phyloP scores from a whole-genome alignment of 2,888 invertebrate genomes.

The Diarsia dahlii region DNA sequence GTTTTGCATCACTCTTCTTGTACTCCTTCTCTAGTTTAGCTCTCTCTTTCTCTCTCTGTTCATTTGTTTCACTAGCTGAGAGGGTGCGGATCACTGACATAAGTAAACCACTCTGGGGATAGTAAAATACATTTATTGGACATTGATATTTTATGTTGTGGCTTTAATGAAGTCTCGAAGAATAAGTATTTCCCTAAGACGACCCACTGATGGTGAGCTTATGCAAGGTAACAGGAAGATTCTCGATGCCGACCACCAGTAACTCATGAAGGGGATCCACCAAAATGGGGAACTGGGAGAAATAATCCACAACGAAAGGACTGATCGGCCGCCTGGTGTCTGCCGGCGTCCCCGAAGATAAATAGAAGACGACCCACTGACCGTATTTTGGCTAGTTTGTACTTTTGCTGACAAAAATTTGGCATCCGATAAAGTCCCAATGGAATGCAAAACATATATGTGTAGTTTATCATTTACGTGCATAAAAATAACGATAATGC shows the following conservation, averaged over 20 bases:
- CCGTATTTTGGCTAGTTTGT: background rate
- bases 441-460: background rate
- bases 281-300: too few relatives aligned
- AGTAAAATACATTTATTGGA: background rate
- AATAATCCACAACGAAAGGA: too few relatives aligned
- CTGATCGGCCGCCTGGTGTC: too few relatives aligned
- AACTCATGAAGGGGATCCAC: too few relatives aligned
- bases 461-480: background rate
- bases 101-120: constrained; percentile 94
- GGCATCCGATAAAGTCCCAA: background rate
- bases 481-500: background rate
- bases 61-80: constrained; percentile 98
- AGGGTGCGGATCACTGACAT: constrained; percentile 99
- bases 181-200: background rate
- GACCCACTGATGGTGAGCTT: too few relatives aligned
- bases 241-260: too few relatives aligned
- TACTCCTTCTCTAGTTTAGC: constrained; percentile 98
- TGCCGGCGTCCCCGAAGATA: too few relatives aligned
- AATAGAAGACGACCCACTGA: too few relatives aligned
- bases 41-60: constrained; percentile 98
- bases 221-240: too few relatives aligned
- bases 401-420: background rate
- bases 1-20: constrained; percentile 96
- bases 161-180: background rate
- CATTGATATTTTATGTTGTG: background rate